Conservation (phyloP, 2,797 vertebrate species). For the Poecilia velifera region DNA sequence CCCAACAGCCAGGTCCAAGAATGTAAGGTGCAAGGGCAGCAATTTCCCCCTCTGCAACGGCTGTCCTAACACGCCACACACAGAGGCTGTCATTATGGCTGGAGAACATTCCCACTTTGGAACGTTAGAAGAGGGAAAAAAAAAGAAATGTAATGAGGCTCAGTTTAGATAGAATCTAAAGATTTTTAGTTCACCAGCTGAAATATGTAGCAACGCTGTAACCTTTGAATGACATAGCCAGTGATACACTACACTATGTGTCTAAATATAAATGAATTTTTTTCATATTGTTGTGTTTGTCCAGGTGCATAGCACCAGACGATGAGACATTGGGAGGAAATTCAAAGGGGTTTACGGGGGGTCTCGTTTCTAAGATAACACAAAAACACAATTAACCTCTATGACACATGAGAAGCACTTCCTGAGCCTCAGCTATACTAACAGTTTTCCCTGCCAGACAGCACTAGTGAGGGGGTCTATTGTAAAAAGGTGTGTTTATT, state of each 20-base stretch:
- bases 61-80: slow-evolving; percentile 71
- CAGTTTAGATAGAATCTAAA: slow-evolving; percentile 14
- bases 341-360: slow-evolving; percentile 56
- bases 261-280: slow-evolving; percentile 35
- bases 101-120: slow-evolving; percentile 23
- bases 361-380: slow-evolving; percentile 81
- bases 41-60: slow-evolving; percentile 54
- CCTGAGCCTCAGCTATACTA: slow-evolving; percentile 63
- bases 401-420: slow-evolving; percentile 76
- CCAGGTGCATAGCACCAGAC: slow-evolving; percentile 70
- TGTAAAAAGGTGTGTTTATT: slow-evolving; percentile 75
- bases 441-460: slow-evolving; percentile 65
- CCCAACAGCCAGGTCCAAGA: slow-evolving; percentile 58
- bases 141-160: background rate
- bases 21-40: slow-evolving; percentile 77
- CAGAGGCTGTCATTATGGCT: slow-evolving; percentile 64
- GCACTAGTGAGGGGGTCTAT: slow-evolving; percentile 66
- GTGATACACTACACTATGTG: slow-evolving; percentile 6
- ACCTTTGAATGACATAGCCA: background rate
- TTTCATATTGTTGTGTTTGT: slow-evolving; percentile 73
- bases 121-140: slow-evolving; percentile 12
- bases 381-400: slow-evolving; percentile 81
- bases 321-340: slow-evolving; percentile 18
- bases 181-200: background rate
- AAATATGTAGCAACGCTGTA: background rate